A percentile compares a stretch with the other conserved stretches of the same genome.
phyloP scores from a whole-genome alignment of 2,797 vertebrate genomes.

The Gephyroberyx darwinii region DNA sequence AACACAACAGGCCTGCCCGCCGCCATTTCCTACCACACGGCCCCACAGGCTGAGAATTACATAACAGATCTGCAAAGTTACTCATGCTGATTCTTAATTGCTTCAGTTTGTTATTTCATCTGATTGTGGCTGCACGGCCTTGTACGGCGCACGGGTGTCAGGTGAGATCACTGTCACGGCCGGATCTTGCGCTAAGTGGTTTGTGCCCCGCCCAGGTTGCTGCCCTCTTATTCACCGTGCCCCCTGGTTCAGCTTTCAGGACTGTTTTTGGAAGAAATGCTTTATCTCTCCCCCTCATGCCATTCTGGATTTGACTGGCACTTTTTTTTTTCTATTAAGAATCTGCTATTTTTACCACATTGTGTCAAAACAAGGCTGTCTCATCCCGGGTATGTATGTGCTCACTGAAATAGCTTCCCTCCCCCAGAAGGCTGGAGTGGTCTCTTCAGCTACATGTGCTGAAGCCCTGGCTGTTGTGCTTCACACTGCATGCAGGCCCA shows the following conservation, averaged over 20 bases:
- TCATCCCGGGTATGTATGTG: constrained; percentile 71
- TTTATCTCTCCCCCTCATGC: constrained; percentile 44
- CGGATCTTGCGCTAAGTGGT: constrained; percentile 17
- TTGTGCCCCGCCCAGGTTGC: constrained; percentile 13
- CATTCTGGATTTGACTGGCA: constrained; percentile 64
- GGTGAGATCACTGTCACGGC: constrained; percentile 46
- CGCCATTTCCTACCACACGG: constrained; percentile 64
- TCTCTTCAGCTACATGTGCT: constrained; percentile 72
- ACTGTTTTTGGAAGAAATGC: constrained; percentile 44
- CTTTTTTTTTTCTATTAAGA: constrained; percentile 61
- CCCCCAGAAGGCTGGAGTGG: constrained; percentile 72
- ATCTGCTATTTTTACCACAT: constrained; percentile 77
- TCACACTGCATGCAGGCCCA: constrained; percentile 65
- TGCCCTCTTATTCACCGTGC: constrained; percentile 42
- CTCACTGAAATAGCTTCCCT: constrained; percentile 69
- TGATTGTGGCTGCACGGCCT: constrained; percentile 35
- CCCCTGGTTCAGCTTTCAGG: constrained; percentile 40
- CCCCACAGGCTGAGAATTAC: constrained; percentile 68
- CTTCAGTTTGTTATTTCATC: constrained; percentile 45
- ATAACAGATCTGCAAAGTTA: constrained; percentile 67
- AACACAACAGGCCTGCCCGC: constrained; percentile 72
- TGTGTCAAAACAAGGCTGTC: constrained; percentile 80
- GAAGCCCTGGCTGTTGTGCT: constrained; percentile 61
- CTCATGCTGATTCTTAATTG: constrained; percentile 70
- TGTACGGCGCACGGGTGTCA: constrained; percentile 32